Evolutionary conservation across 2,888 invertebrate genomes (phyloP).

Genomic region (Cataglyphis rosenhaueri): DNA sequence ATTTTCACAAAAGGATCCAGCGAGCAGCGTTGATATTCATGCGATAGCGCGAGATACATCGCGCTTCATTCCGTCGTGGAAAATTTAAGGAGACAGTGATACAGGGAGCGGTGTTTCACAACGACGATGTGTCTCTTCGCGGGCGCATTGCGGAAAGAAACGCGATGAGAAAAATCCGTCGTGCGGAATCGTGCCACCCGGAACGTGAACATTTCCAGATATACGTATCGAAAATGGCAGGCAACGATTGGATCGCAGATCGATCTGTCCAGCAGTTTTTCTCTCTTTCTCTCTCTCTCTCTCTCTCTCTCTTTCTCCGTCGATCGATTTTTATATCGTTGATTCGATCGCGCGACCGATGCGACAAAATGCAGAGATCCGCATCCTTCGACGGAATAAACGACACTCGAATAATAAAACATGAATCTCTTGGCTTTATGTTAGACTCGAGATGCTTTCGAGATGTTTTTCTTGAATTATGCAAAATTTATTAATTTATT

Average conservation of each 20-base stretch:
- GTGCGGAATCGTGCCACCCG: conserved; percentile 17
- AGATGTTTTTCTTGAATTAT: neutral
- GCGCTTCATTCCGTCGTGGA: conserved; percentile 30
- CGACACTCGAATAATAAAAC: conserved; percentile 41
- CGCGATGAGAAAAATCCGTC: conserved; percentile 35
- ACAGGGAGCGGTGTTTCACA: conserved; percentile 16
- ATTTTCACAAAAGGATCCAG: conserved; percentile 13
- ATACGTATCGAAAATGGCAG: conserved; percentile 37
- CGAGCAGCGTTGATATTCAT: conserved; percentile 32
- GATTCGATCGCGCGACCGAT: conserved; percentile 2
- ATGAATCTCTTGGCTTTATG: neutral
- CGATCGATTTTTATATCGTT: conserved; percentile 31
- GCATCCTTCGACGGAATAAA: neutral
- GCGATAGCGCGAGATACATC: conserved; percentile 9
- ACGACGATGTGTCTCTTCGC: conserved; percentile 43
- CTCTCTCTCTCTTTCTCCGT: no score
- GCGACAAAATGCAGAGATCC: neutral
- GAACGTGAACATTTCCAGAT: neutral
- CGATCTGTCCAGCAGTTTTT: neutral
- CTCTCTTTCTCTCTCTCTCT: neutral
- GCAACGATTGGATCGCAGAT: conserved; percentile 29
- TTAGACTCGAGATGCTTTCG: neutral
- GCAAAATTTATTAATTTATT: neutral
- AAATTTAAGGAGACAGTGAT: conserved; percentile 51
- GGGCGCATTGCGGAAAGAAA: conserved; percentile 41